Evolutionary conservation across 1,140 invertebrate species (phyloP).

Genomic region (Lasioglossum baleicum): DNA sequence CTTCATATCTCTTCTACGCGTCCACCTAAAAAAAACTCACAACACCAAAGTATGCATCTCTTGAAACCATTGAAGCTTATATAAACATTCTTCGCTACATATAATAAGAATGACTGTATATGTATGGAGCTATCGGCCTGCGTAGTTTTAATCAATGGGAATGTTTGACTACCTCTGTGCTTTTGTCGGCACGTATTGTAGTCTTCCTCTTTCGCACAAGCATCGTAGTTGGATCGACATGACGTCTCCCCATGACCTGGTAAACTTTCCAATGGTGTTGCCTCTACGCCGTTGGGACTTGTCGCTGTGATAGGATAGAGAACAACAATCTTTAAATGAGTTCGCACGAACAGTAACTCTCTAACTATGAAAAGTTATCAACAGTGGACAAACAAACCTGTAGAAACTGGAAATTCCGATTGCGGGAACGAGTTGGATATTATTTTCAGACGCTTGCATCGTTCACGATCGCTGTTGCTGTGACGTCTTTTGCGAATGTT

Average conservation of each 20-base stretch:
- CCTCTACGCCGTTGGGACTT: conserved; percentile 64
- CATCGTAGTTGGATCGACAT: neutral
- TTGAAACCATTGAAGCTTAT: too few species aligned
- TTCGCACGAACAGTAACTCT: neutral
- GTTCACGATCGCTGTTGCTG: conserved; percentile 70
- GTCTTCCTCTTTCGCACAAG: neutral
- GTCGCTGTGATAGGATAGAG: conserved; percentile 16
- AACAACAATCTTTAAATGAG: neutral
- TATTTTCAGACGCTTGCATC: conserved; percentile 62
- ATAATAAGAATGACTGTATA: too few species aligned
- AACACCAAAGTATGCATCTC: too few species aligned
- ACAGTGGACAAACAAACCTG: conserved; percentile 51
- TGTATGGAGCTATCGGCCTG: too few species aligned
- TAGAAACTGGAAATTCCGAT: conserved; percentile 5
- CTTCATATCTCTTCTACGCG: too few species aligned
- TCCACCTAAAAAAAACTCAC: too few species aligned
- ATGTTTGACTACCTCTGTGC: neutral
- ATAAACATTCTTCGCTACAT: too few species aligned
- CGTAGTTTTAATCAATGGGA: too few species aligned
- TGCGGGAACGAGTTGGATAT: conserved; percentile 53
- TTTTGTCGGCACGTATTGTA: neutral
- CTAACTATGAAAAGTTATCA: neutral
- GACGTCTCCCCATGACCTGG: conserved; percentile 65
- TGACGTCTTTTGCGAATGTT: conserved; percentile 71
- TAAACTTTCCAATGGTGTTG: conserved; percentile 74